These are phyloP conservation scores for Crossocerus cetratus DNA, from an alignment of 2,888 invertebrate species.

Conservation along the genomic window DNA sequence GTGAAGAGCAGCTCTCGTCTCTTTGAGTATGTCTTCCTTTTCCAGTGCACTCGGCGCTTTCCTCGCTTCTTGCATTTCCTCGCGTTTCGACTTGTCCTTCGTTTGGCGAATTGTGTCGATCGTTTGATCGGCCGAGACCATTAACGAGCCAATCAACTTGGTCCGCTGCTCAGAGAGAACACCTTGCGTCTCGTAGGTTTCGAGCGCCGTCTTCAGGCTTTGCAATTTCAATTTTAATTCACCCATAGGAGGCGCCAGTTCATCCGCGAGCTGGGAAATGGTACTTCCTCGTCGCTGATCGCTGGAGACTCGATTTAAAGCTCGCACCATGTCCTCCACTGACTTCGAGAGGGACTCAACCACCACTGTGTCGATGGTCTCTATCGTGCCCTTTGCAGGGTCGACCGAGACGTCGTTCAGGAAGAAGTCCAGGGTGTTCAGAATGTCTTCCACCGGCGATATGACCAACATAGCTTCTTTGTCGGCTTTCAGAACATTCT, in stretches of 20 bases:
- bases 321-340: conserved; percentile 63
- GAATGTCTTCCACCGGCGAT: conserved; percentile 43
- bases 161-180: conserved; percentile 62
- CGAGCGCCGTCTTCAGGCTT: conserved; percentile 64
- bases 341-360: conserved; percentile 70
- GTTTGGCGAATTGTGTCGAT: conserved; percentile 53
- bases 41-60: background rate
- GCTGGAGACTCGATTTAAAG: conserved; percentile 45
- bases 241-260: conserved; percentile 58
- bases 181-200: conserved; percentile 65
- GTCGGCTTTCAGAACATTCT: conserved; percentile 13
- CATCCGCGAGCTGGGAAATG: conserved; percentile 29
- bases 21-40: conserved; percentile 39
- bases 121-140: conserved; percentile 55
- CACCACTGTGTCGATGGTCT: conserved; percentile 71
- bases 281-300: conserved; percentile 26
- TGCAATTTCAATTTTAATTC: conserved; percentile 67
- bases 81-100: conserved; percentile 14
- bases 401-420: conserved; percentile 59
- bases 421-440: conserved; percentile 52
- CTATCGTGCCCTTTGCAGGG: conserved; percentile 61
- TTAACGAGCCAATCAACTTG: conserved; percentile 62
- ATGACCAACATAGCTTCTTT: conserved; percentile 15
- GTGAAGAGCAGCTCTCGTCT: conserved; percentile 36
- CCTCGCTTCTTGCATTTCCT: background rate